These are phyloP conservation scores for Dilophus febrilis DNA, from an alignment of 2,888 invertebrate species.

Conservation along the genomic window DNA sequence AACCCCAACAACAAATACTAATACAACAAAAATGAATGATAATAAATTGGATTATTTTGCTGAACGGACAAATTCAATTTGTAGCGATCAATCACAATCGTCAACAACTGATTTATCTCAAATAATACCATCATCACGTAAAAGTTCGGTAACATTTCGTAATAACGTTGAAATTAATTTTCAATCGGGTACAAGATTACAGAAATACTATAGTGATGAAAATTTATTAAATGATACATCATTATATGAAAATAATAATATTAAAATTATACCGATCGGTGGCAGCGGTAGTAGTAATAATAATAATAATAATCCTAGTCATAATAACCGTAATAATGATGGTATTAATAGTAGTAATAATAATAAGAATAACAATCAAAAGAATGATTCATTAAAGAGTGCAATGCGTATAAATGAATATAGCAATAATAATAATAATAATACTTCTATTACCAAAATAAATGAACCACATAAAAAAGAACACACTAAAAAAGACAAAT, in stretches of 20 bases:
- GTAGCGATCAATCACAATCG: slow-evolving; percentile 21
- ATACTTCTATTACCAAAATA: too few species aligned
- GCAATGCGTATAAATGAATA: neutral
- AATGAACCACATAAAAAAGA: too few species aligned
- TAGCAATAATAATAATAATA: neutral
- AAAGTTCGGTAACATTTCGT: slow-evolving; percentile 27
- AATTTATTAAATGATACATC: slow-evolving; percentile 1
- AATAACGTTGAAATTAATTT: slow-evolving; percentile 1
- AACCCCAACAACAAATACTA: neutral
- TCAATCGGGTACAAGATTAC: neutral
- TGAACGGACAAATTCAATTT: slow-evolving; percentile 16
- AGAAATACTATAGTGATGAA: slow-evolving; percentile 6
- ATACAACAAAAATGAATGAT: too few species aligned
- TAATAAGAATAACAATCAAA: neutral
- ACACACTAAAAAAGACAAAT: neutral
- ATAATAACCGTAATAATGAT: too few species aligned
- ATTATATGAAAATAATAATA: neutral
- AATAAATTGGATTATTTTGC: slow-evolving; percentile 4
- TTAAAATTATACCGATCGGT: slow-evolving; percentile 1
- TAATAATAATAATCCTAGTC: too few species aligned
- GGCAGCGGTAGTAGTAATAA: too few species aligned
- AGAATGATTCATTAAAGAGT: neutral
- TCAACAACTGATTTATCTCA: slow-evolving; percentile 17
- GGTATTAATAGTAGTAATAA: too few species aligned
- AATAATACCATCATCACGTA: slow-evolving; percentile 18